These are phyloP conservation scores for Ailuropoda melanoleuca DNA, from an alignment of 2,113 vertebrate species.

Conservation along the genomic window DNA sequence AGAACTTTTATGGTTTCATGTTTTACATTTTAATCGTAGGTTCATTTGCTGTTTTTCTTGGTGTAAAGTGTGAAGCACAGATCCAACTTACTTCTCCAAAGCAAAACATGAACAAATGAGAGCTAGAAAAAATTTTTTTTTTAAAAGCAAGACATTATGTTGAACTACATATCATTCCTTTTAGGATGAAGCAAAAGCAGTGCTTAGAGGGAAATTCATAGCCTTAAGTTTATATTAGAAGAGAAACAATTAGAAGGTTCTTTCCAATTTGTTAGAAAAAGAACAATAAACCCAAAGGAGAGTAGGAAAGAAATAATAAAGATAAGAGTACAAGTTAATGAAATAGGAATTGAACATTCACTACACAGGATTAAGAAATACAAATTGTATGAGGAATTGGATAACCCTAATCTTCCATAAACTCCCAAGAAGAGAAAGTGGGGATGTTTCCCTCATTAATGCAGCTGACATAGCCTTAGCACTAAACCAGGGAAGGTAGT, in stretches of 20 bases:
- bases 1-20: neutral
- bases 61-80: neutral
- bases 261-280: neutral
- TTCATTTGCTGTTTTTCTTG: neutral
- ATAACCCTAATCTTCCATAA: neutral
- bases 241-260: neutral
- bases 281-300: neutral
- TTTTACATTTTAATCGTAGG: neutral
- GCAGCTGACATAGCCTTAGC: neutral
- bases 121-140: neutral
- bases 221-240: neutral
- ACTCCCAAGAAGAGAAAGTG: neutral
- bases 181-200: neutral
- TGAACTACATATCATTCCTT: neutral
- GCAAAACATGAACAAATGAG: neutral
- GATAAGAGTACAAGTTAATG: neutral
- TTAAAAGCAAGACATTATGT: neutral
- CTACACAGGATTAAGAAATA: neutral
- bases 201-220: neutral
- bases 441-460: neutral
- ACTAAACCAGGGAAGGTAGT: neutral
- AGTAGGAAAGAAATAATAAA: neutral
- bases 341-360: neutral
- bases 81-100: neutral
- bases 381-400: neutral